Evolutionary conservation across 2,888 invertebrate genomes (phyloP).

Genomic region (Hedychridium roseum): DNA sequence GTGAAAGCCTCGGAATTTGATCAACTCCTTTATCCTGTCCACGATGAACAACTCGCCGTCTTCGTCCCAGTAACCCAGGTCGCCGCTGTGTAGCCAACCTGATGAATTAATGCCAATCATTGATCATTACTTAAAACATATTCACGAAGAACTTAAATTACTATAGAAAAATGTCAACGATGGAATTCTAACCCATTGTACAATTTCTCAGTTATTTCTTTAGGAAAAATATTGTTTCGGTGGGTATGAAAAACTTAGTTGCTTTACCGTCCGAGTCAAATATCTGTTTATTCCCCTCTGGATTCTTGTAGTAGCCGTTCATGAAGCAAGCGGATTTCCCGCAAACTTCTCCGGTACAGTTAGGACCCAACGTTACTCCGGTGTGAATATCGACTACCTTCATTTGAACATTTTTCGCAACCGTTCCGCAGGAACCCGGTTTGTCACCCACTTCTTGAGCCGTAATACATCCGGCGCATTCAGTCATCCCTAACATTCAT

Average conservation of each 20-base stretch:
- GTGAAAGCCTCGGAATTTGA: slow-evolving; percentile 45
- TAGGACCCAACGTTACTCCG: slow-evolving; percentile 29
- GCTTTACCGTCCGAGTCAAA: slow-evolving; percentile 37
- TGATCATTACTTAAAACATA: slow-evolving; percentile 2
- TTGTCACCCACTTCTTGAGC: slow-evolving; percentile 15
- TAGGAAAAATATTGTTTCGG: background rate
- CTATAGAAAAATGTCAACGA: background rate
- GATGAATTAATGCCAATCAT: background rate
- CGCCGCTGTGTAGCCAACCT: slow-evolving; percentile 50
- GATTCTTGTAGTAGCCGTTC: slow-evolving; percentile 33
- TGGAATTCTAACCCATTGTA: background rate
- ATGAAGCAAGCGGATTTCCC: slow-evolving; percentile 33
- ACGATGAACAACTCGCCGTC: slow-evolving; percentile 45
- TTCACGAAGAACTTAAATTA: too few relatives aligned
- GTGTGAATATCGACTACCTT: slow-evolving; percentile 35
- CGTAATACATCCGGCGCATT: slow-evolving; percentile 19
- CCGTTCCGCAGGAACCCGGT: slow-evolving; percentile 32
- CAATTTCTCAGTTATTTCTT: background rate
- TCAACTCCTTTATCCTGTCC: slow-evolving; percentile 48
- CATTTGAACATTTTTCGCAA: slow-evolving; percentile 20
- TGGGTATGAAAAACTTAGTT: background rate
- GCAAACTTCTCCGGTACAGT: slow-evolving; percentile 33
- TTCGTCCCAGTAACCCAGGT: slow-evolving; percentile 46
- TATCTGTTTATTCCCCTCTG: slow-evolving; percentile 25
- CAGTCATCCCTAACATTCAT: slow-evolving; percentile 22